Evolutionary conservation across 2,888 invertebrate genomes (phyloP).

Genomic region (Busseola fusca): DNA sequence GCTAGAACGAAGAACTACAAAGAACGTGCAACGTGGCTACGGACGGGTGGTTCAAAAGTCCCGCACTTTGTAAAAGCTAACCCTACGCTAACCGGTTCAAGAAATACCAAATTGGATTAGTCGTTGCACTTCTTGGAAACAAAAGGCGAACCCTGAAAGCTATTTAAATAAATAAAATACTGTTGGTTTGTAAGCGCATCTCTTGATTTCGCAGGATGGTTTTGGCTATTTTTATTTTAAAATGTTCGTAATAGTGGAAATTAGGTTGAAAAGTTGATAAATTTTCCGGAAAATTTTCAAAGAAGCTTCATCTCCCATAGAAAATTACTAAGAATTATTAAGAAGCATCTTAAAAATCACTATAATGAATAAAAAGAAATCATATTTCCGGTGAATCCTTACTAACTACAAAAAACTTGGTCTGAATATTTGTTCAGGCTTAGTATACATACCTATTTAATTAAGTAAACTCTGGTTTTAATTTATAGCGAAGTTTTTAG

Average conservation of each 20-base stretch:
- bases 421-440: no score
- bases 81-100: neutral
- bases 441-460: no score
- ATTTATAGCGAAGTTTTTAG: no score
- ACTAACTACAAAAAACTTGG: no score
- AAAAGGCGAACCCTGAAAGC: neutral
- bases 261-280: neutral
- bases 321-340: no score
- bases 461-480: no score
- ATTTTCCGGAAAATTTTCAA: neutral
- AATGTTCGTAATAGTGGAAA: neutral
- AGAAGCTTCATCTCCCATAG: no score
- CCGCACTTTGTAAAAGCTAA: conserved; percentile 1
- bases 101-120: conserved; percentile 23
- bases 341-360: no score
- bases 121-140: neutral
- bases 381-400: no score
- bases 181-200: neutral
- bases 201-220: neutral
- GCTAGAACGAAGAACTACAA: conserved; percentile 17
- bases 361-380: no score
- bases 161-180: neutral
- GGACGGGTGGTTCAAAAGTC: conserved; percentile 1
- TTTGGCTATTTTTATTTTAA: neutral
- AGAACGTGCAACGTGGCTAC: conserved; percentile 4